Base-by-base conservation (phyloP, 2,888 invertebrate genomes). In the Allacma fusca region DNA sequence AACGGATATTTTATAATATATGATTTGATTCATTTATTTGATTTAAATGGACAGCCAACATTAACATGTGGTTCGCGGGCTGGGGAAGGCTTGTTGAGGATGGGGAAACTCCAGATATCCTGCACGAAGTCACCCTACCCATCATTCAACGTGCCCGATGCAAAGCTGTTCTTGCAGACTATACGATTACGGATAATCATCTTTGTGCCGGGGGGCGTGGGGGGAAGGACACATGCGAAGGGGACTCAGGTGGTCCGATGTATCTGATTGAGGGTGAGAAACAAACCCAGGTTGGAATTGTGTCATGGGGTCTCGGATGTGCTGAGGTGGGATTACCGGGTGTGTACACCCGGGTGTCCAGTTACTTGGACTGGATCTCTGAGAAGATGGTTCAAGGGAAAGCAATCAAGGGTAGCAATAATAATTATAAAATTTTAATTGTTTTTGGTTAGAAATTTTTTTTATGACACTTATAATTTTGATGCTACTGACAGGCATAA, bases 341-440 rank as follows among this genome's bases (percentile, higher is more conserved):
- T 23, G 59, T 59, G 12, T 59, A 59, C 59, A 59, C 59, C 23
- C 9, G 59, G n/a, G 59, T 59, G 5, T 13, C 59, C 23, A 23
- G n/a, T n/a, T 59, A 59, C 59, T 59, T 59, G 59, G n/a, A n/a
- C 19, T 59, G 59, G 59, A 59, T 59, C 59, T 59, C 59, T 7
- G 12, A 59, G 59, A 59, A 59, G 40, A 40, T 40, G 40, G 40
- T 40, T 5, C 40, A 40, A 13, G 40, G 40, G 13, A 40, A 13
- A 13, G 40, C 40, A 5, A 13, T 59, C 12, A n/a, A 7, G 59
- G 19, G n/a, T 40, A 9, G 40, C 40, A 40, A 59, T n/a, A 59
- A 59, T 19, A 59, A 13, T 21, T n/a, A 59, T 59, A 59, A 5
- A 23, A 59, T 23, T 59, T 23, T 5, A 7, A 19, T 59, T 13